phyloP scores from a whole-genome alignment of 2,888 invertebrate genomes.

The Leucozona laternaria region DNA sequence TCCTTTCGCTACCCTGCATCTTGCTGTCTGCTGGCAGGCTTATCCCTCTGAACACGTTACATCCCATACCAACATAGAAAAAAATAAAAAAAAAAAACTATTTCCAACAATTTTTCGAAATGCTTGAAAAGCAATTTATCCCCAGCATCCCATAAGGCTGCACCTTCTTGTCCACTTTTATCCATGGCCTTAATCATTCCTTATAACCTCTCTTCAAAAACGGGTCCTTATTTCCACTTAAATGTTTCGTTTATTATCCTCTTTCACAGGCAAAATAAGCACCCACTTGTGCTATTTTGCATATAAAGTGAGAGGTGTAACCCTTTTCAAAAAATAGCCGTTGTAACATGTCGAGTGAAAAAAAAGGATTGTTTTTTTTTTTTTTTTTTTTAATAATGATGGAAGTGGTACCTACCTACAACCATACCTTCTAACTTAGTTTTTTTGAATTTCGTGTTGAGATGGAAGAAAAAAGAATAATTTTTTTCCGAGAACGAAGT shows the following conservation, averaged over 20 bases:
- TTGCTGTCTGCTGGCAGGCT: background rate
- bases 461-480: background rate
- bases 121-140: conserved; percentile 71
- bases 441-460: conserved; percentile 18
- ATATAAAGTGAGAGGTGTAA: conserved; percentile 66
- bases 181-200: conserved; percentile 64
- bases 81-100: conserved; percentile 28
- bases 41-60: background rate
- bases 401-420: background rate
- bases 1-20: background rate
- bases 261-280: conserved; percentile 59
- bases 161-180: conserved; percentile 56
- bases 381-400: conserved; percentile 35
- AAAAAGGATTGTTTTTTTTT: conserved; percentile 29
- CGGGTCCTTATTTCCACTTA: conserved; percentile 51
- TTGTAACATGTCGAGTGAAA: conserved; percentile 63
- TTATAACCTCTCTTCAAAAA: conserved; percentile 28
- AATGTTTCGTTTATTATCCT: conserved; percentile 66
- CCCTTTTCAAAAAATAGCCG: conserved; percentile 72
- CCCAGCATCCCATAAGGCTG: conserved; percentile 40
- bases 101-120: conserved; percentile 50
- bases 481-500: background rate
- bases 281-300: conserved; percentile 60
- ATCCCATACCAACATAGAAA: too few relatives aligned
- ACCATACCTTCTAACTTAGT: background rate